phyloP scores from a whole-genome alignment of 2,888 invertebrate species.

The Chrysina gloriosa region DNA sequence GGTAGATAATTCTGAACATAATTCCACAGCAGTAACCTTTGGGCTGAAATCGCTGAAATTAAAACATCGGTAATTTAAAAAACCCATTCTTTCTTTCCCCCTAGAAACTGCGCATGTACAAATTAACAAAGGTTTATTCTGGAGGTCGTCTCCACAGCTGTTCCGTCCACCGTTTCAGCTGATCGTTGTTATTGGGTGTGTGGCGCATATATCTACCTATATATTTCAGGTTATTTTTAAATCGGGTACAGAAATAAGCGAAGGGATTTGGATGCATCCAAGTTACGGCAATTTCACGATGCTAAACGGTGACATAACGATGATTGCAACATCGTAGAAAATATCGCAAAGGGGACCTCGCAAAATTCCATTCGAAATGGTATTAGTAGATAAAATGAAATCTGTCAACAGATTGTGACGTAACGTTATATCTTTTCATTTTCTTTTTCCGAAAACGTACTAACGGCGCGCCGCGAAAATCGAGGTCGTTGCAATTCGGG shows the following conservation, averaged over 20 bases:
- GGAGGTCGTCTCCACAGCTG: constrained; percentile 53
- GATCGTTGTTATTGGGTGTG: constrained; percentile 53
- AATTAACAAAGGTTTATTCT: constrained; percentile 47
- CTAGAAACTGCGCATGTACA: constrained; percentile 39
- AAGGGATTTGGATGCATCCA: constrained; percentile 30
- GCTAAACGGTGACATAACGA: constrained; percentile 35
- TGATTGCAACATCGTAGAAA: constrained; percentile 36
- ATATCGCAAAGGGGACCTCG: too few species aligned
- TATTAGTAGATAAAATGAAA: constrained; percentile 38
- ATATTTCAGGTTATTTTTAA: constrained; percentile 40
- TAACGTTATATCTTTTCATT: constrained; percentile 36
- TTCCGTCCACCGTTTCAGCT: constrained; percentile 51
- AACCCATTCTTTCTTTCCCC: neutral
- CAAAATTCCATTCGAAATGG: too few species aligned
- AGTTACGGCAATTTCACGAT: constrained; percentile 23
- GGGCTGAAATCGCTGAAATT: neutral
- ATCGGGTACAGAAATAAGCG: constrained; percentile 36
- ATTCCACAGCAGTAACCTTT: too few species aligned
- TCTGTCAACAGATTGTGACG: constrained; percentile 43
- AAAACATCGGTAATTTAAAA: neutral
- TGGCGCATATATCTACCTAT: constrained; percentile 21
- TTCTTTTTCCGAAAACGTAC: constrained; percentile 26
- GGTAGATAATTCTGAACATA: too few species aligned
- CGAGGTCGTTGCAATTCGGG: constrained; percentile 36
- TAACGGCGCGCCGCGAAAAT: constrained; percentile 21